Conservation (phyloP, 2,113 vertebrate species). For the Coregonus clupeaformis region DNA sequence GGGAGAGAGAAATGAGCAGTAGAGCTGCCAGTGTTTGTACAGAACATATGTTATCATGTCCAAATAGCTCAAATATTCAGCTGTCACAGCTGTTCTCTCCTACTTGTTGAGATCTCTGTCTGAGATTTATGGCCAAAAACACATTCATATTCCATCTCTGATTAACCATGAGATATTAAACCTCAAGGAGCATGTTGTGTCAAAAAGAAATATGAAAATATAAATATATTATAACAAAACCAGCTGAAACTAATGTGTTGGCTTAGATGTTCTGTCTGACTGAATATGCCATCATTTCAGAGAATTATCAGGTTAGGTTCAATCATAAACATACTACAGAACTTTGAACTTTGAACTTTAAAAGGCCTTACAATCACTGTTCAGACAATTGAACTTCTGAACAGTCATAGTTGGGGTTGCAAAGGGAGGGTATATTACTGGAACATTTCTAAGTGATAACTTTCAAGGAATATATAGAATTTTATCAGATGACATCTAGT, state of each 20-base stretch:
- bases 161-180: too few relatives aligned
- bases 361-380: not conserved
- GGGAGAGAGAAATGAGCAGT: conserved; percentile 3
- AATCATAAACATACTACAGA: not conserved
- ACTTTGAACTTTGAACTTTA: not conserved
- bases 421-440: too few relatives aligned
- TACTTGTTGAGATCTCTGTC: not conserved
- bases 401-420: not conserved
- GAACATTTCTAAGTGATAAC: too few relatives aligned
- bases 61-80: conserved; percentile 32
- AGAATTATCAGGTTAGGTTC: not conserved
- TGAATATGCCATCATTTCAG: too few relatives aligned
- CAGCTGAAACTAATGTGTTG: too few relatives aligned
- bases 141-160: too few relatives aligned
- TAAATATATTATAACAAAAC: too few relatives aligned
- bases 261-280: too few relatives aligned
- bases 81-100: conserved; percentile 19
- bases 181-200: too few relatives aligned
- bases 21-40: conserved; percentile 1
- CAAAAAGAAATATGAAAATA: too few relatives aligned
- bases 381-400: not conserved
- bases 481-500: too few relatives aligned
- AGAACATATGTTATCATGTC: not conserved
- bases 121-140: not conserved
- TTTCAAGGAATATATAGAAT: too few relatives aligned